Evolutionary conservation across 1,140 invertebrate species (phyloP), one percentile per base, ranked within the genome.

Genomic region (Pseudomyrmex sp.): DNA sequence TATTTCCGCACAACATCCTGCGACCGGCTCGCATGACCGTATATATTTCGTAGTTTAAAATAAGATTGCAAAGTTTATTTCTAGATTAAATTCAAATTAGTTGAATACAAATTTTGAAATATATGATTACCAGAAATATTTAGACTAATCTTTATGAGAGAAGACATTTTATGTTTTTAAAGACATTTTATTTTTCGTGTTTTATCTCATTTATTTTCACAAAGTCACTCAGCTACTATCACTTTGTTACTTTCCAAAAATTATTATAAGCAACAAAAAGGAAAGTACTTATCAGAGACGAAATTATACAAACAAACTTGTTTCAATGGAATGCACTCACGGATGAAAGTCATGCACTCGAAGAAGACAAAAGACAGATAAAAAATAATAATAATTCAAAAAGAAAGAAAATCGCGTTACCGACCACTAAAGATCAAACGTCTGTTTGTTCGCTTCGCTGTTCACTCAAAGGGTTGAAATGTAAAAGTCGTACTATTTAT

Each of bases 401-500:
- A 48, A 12, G 13, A 80, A 18, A 59, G 9, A 54, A 82, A 75
- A 46, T 20, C 70, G 48, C 48, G 58, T 75, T 75, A 82, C 61
- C 70, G 23, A 46, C 26, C 12, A n/a, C 10, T 12, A 68, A 68
- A 8, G 46, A 68, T 66, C 10, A 18, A 13, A 23, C 74, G 62
- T 77, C 48, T 10, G 74, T 61, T 73, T 54, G 48, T 48, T 52
- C 15, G 18, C 44, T 59, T 73, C 23, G 54, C 56, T 15, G 50
- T 50, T 18, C 15, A 58, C 9, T 88, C 79, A 46, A 88, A 63
- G 86, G 84, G 86, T 69, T 90, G 70, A 83, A 87, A 85, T 69
- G 26, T 80, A 15, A 58, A 85, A 84, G 74, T 86, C 85, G 56
- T 52, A 68, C 87, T 92, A 92, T 91, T 92, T 93, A 93, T 93